These are phyloP conservation scores for Rhegmatorhina hoffmannsi DNA, from an alignment of 2,113 vertebrate species.

Conservation along the genomic window DNA sequence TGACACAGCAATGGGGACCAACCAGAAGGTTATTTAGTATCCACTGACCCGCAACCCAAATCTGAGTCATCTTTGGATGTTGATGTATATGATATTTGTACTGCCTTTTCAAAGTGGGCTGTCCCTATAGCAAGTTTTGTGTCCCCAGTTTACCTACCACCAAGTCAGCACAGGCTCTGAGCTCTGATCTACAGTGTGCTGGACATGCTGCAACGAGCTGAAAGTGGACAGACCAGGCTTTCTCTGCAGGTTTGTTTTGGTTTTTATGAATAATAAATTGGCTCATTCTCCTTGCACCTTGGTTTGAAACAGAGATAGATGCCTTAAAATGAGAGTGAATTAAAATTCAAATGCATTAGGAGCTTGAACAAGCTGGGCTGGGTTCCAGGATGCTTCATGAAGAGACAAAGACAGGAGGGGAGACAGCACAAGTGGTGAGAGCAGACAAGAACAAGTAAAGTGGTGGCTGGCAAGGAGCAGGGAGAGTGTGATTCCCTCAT, in stretches of 20 bases:
- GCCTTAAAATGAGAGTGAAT: conserved; percentile 25
- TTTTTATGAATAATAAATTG: not conserved
- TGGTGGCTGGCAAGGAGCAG: not conserved
- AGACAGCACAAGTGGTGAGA: not conserved
- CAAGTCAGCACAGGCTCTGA: not conserved
- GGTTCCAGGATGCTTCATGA: not conserved
- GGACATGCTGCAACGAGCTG: not conserved
- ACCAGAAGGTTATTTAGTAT: not conserved
- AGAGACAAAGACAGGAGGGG: not conserved
- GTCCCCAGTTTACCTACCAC: not conserved
- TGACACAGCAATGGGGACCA: not conserved
- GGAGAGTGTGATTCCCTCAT: not conserved
- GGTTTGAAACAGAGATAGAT: conserved; percentile 17
- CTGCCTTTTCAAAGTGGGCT: not conserved
- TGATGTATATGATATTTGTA: not conserved
- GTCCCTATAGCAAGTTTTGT: not conserved
- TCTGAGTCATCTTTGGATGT: not conserved
- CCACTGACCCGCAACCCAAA: not conserved
- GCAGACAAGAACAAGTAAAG: not conserved
- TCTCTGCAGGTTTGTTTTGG: not conserved
- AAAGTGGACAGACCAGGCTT: not conserved
- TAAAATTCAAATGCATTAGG: conserved; percentile 40
- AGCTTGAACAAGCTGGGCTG: conserved; percentile 23
- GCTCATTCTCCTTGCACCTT: not conserved
- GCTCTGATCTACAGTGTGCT: not conserved